Evolutionary conservation across 2,113 vertebrate genomes (phyloP).

Genomic region (Dicaeum eximium): DNA sequence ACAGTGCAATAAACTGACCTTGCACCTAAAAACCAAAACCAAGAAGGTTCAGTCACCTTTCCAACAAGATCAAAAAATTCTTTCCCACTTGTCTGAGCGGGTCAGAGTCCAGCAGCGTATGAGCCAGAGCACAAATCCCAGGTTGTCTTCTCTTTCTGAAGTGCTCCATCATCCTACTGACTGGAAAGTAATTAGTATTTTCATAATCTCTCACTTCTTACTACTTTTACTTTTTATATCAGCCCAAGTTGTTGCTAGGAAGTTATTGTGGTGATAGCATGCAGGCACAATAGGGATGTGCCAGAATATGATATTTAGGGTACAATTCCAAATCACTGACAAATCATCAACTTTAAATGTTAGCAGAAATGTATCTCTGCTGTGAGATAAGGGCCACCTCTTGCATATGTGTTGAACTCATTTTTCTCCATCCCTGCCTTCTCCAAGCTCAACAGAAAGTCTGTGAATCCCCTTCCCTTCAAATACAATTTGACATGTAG

Average conservation of each 20-base stretch:
- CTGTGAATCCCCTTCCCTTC: neutral
- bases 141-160: neutral
- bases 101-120: accelerated
- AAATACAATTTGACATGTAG: neutral
- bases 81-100: neutral
- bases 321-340: neutral
- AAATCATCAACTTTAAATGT: neutral
- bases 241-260: neutral
- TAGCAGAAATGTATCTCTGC: neutral
- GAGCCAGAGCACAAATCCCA: neutral
- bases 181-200: neutral
- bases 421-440: neutral
- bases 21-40: neutral
- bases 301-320: neutral
- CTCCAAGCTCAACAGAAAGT: neutral
- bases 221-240: neutral
- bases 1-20: neutral
- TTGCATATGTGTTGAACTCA: neutral
- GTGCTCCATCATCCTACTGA: neutral
- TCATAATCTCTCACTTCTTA: neutral
- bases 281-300: neutral
- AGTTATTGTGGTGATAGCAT: neutral
- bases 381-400: neutral
- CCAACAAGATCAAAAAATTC: neutral
- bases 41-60: neutral